A percentile compares a stretch with the other conserved stretches of the same genome.
phyloP scores from a whole-genome alignment of 2,797 vertebrate genomes.

The Sebastes ruberrimus region DNA sequence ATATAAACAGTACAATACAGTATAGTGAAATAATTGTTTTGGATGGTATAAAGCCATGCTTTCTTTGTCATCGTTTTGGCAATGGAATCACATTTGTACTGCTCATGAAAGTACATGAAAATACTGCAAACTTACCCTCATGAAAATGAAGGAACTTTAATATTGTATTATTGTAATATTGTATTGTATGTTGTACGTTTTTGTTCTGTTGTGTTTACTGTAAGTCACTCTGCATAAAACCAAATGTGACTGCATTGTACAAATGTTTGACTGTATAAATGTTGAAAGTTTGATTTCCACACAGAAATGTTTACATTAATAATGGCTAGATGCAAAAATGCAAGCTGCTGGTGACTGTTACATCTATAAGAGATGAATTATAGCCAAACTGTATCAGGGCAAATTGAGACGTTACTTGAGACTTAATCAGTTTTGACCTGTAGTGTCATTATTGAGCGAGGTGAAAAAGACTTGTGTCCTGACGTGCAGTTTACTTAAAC shows the following conservation, averaged over 20 bases:
- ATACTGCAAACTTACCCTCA: background rate
- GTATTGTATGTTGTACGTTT: background rate
- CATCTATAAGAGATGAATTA: background rate
- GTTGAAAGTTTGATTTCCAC: background rate
- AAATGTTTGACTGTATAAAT: background rate
- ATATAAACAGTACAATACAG: background rate
- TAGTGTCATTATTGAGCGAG: background rate
- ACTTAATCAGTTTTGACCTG: background rate
- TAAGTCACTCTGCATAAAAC: background rate
- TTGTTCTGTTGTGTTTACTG: background rate
- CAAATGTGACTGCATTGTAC: background rate
- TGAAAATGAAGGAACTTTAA: constrained; percentile 13
- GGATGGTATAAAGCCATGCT: background rate
- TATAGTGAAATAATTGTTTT: background rate
- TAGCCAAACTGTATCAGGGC: background rate
- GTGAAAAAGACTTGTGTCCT: background rate
- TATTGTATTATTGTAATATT: background rate
- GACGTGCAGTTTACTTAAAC: background rate
- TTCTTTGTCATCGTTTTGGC: background rate
- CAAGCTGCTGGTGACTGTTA: background rate
- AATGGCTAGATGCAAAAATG: background rate
- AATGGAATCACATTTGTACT: background rate
- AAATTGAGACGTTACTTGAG: background rate
- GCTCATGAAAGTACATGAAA: background rate
- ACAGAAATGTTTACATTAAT: constrained; percentile 1